Evolutionary conservation across 2,113 vertebrate genomes (phyloP).

Genomic region (Indicator maculatus): DNA sequence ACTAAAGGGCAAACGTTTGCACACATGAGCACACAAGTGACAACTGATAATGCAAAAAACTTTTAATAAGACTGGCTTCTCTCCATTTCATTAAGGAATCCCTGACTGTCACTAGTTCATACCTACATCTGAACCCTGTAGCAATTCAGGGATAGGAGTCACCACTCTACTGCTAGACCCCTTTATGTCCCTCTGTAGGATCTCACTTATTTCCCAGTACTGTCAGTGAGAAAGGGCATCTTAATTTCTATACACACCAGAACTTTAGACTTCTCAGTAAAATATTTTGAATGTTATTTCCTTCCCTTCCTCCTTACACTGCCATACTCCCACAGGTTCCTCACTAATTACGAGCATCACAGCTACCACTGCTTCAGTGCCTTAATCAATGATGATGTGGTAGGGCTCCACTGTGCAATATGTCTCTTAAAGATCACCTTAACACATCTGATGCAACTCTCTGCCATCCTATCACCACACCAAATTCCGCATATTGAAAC

Average conservation of each 20-base stretch:
- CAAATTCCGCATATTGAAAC: neutral
- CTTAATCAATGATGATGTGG: accelerated
- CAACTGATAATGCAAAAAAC: neutral
- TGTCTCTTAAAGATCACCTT: neutral
- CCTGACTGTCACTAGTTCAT: neutral
- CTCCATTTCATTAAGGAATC: neutral
- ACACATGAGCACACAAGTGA: neutral
- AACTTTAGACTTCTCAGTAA: neutral
- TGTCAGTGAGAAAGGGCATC: neutral
- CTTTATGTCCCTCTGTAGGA: neutral
- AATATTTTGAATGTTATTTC: neutral
- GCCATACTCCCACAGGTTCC: neutral
- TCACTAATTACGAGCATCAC: accelerated
- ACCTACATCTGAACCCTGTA: neutral
- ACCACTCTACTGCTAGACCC: neutral
- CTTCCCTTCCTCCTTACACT: neutral
- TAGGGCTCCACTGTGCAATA: neutral
- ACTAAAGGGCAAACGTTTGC: neutral
- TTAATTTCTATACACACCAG: neutral
- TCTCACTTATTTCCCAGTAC: neutral
- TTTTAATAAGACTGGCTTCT: neutral
- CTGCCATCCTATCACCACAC: neutral
- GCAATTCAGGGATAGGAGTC: neutral
- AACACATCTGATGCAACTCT: neutral
- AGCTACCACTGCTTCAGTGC: neutral